Evolutionary conservation across 2,888 invertebrate species (phyloP), one percentile per base, ranked within the genome.

Genomic region (Venusia cambrica): DNA sequence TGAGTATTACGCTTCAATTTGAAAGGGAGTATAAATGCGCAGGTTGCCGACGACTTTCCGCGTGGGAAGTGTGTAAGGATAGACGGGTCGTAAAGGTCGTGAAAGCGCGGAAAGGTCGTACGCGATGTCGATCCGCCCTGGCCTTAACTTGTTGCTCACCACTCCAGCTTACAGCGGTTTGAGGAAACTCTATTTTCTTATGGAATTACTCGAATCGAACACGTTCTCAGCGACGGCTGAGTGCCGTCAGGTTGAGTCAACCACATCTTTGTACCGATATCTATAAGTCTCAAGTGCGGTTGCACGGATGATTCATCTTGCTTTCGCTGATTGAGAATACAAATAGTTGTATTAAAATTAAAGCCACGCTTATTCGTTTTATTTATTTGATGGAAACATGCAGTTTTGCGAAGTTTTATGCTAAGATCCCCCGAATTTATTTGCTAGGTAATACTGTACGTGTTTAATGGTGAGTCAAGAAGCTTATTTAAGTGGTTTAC

Each of bases 121-220:
- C 48, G 54, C 57, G 15, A 18, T 20, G 17, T n/a, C 16, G 17
- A 35, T 44, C 48, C 51, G 54, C 54, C 58, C 59, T 46, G 52
- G 52, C 66, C 24, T 26, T 9, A 70, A 81, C 81, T 80, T 81
- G 81, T 83, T 83, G 81, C 81, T 62, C 43, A 38, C 42, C 54
- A 48, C 62, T 30, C 17, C 36, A 73, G 71, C 74, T 76, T 74
- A 74, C 75, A 62, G 57, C 55, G 55, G 60, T 56, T n/a, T 56
- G 54, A 8, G 8, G 11, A 4, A 21, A 17, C 57, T 60, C 54
- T 59, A 62, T 61, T 69, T 61, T 51, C 42, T 30, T 36, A 45
- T 42, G 31, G 36, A 45, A 34, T 38, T 35, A 43, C 27, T 38
- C 35, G 27, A 35, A 30, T 21, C 26, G 13, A 34, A 34, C 18